Percentiles rank a stretch among this genome's conserved stretches.
Conservation (phyloP, 1,140 invertebrate genomes). For the Drosophila orosa region DNA sequence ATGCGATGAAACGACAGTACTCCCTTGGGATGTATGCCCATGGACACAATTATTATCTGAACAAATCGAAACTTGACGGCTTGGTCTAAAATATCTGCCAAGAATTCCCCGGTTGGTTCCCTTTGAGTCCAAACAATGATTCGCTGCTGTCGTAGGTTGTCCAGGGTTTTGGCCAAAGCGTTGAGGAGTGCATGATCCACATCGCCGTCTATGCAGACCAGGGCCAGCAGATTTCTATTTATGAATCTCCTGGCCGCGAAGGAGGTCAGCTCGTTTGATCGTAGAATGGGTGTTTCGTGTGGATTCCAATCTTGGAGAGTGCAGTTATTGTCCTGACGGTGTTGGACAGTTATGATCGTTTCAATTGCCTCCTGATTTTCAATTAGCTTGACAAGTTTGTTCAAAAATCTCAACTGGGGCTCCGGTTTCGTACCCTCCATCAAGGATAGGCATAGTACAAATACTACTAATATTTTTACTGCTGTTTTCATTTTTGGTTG, state of each 20-base stretch:
- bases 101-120: not conserved
- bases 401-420: not conserved
- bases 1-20: not conserved
- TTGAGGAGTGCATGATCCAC: not conserved
- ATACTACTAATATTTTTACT: not conserved
- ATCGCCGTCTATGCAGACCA: conserved; percentile 1
- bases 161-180: not conserved
- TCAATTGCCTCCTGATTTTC: not conserved
- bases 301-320: conserved; percentile 4
- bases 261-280: not conserved
- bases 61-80: not conserved
- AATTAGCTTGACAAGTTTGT: not conserved
- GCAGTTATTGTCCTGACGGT: conserved; percentile 4
- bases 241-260: not conserved
- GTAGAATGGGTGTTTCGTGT: not conserved
- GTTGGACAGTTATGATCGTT: not conserved
- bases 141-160: not conserved
- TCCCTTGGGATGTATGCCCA: not conserved
- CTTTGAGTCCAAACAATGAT: conserved; percentile 7
- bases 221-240: not conserved
- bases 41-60: not conserved
- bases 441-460: not conserved
- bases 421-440: no score
- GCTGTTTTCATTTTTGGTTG: not conserved
- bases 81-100: not conserved